Base-by-base conservation (phyloP, 2,797 vertebrate species). In the Sebastes trivittatus region DNA sequence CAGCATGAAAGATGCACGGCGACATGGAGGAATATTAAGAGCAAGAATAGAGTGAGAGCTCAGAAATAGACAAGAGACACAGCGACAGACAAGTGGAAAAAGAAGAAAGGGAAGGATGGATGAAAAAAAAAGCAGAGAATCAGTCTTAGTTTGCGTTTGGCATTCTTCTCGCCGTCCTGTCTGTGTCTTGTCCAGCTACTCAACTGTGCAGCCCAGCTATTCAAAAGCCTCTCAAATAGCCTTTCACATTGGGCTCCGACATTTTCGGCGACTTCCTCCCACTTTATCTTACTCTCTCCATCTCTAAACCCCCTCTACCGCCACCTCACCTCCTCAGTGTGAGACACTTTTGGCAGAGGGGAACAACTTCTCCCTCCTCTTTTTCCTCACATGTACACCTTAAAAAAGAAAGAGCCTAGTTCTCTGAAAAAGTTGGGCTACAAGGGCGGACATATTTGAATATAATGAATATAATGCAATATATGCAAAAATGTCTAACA, bases 221-320 rank as follows among this genome's bases (percentile, higher is more conserved):
- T 94, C 82, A 83, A 83, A 94, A 89, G 77, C 85, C 59, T 80
- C 89, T 92, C 88, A 87, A 87, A 90, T 81, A 68, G 82, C 71
- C 81, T 80, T 83, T 74, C 52, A 42, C 84, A 78, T n/a, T 58
- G 62, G 71, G 66, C 54, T 81, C 70, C 69, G 64, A 72, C 72
- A 49, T 75, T 83, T 86, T 74, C 52, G 58, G 70, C 34, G 65
- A 55, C 77, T 76, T 82, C 81, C 76, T 67, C 68, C 71, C 42
- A 55, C 66, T 84, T 87, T 60, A 69, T 84, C 72, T 74, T 75
- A 65, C 70, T 67, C 78, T 80, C 13, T 75, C 67, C 14, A 29
- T 77, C 72, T 77, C 65, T 77, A 86, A 77, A 73, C 73, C 77
- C 60, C 38, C 52, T 46, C 56, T 52, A 34, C 54, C 58, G 59